Percentiles rank a stretch among this genome's conserved stretches.
Evolutionary conservation across 1,140 invertebrate genomes (phyloP).

Genomic region (Nephila pilipes): DNA sequence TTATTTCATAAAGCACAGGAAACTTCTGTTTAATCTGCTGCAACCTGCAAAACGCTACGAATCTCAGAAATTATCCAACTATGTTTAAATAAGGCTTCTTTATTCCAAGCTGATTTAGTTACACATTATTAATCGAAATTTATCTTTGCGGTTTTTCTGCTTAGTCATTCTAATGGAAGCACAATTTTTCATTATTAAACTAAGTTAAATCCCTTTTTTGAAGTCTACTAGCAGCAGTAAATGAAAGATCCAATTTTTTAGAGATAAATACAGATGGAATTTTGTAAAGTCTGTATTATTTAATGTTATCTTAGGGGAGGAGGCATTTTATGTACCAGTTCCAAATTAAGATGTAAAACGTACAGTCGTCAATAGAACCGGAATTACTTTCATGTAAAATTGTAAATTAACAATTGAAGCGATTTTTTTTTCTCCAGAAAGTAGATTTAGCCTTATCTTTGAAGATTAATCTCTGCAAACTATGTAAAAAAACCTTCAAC

Average conservation of each 20-base stretch:
- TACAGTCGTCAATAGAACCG: background rate
- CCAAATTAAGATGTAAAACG: too few species aligned
- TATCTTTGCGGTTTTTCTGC: background rate
- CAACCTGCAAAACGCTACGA: background rate
- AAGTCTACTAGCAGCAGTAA: too few species aligned
- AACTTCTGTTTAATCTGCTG: constrained; percentile 20
- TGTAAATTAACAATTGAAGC: background rate
- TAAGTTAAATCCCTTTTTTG: too few species aligned
- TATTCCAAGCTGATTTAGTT: background rate
- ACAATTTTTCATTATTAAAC: too few species aligned
- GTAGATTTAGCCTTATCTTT: background rate
- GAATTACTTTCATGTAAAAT: background rate
- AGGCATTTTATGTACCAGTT: too few species aligned
- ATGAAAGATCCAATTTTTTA: too few species aligned
- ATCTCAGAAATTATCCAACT: background rate
- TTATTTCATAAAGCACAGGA: background rate
- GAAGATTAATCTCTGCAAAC: background rate
- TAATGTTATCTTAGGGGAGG: too few species aligned
- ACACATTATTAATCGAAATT: background rate
- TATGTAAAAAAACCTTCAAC: background rate
- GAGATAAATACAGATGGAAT: too few species aligned
- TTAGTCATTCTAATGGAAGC: background rate
- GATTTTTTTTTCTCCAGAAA: background rate
- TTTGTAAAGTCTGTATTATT: too few species aligned
- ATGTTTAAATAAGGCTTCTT: background rate